These are phyloP conservation scores for Lapara coniferarum DNA, from an alignment of 2,888 invertebrate species.

Conservation along the genomic window DNA sequence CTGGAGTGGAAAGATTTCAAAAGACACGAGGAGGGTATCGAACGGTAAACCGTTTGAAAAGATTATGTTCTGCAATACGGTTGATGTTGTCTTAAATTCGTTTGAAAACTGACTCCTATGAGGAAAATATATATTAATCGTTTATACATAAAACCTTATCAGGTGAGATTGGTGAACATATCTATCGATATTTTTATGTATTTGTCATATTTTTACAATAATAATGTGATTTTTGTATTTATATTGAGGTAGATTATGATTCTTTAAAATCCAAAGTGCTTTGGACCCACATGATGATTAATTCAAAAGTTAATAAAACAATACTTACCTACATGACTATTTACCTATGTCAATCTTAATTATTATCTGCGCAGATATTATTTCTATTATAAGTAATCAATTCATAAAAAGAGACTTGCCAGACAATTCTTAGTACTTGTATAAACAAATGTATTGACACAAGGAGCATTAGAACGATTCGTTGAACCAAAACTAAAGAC, in stretches of 20 bases:
- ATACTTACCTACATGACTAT: no score
- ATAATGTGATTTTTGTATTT: not conserved
- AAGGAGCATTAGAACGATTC: slow-evolving; percentile 43
- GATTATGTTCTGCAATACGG: not conserved
- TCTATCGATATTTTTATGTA: not conserved
- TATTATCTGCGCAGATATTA: no score
- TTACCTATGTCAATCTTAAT: no score
- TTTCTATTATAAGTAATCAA: no score
- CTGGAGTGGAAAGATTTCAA: slow-evolving; percentile 23
- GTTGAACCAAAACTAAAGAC: slow-evolving; percentile 72
- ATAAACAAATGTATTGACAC: not conserved
- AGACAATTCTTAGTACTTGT: not conserved
- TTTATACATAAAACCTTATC: not conserved
- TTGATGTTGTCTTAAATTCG: not conserved
- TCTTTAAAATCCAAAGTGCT: no score
- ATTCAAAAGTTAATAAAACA: no score
- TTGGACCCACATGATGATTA: no score
- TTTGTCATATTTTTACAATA: not conserved
- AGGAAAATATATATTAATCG: not conserved
- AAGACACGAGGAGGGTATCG: slow-evolving; percentile 17
- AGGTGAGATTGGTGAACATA: not conserved
- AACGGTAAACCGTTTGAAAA: slow-evolving; percentile 20
- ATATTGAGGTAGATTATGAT: not conserved
- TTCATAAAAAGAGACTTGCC: not conserved
- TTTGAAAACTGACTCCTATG: not conserved